Percentiles rank a stretch among this genome's conserved stretches.
phyloP scores from a whole-genome alignment of 2,888 invertebrate species.

The Pollenia griseotomentosa region DNA sequence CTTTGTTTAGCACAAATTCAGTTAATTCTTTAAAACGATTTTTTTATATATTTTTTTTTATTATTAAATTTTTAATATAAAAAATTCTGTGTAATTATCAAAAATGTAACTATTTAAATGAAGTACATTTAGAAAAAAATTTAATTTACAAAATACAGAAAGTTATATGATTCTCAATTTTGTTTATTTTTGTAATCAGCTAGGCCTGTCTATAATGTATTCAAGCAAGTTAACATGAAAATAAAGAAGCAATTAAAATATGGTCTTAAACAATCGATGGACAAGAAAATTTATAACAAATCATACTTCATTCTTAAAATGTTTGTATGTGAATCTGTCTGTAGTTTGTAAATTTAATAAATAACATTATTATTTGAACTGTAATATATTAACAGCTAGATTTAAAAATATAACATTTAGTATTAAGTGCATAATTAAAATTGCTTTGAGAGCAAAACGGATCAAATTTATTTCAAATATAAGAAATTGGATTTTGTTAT shows the following conservation, averaged over 20 bases:
- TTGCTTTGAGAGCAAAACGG: neutral
- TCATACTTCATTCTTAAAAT: neutral
- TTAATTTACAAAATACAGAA: neutral
- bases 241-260: constrained; percentile 28
- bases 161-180: neutral
- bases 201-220: constrained; percentile 1
- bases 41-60: constrained; percentile 34
- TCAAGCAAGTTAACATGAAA: constrained; percentile 13
- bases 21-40: neutral
- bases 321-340: constrained; percentile 27
- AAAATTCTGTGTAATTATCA: constrained; percentile 17
- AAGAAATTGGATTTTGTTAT: neutral
- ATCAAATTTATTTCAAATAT: neutral
- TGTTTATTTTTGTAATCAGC: neutral
- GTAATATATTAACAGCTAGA: constrained; percentile 32
- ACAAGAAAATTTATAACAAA: constrained; percentile 13
- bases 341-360: constrained; percentile 41
- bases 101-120: neutral
- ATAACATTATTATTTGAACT: constrained; percentile 38
- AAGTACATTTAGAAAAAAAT: constrained; percentile 17
- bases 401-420: constrained; percentile 14
- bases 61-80: neutral
- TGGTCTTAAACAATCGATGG: constrained; percentile 8
- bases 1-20: constrained; percentile 64
- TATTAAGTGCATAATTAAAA: constrained; percentile 6